Percentiles rank a stretch among this genome's conserved stretches.
Evolutionary conservation across 2,888 invertebrate species (phyloP).

Genomic region (Tachina fera): DNA sequence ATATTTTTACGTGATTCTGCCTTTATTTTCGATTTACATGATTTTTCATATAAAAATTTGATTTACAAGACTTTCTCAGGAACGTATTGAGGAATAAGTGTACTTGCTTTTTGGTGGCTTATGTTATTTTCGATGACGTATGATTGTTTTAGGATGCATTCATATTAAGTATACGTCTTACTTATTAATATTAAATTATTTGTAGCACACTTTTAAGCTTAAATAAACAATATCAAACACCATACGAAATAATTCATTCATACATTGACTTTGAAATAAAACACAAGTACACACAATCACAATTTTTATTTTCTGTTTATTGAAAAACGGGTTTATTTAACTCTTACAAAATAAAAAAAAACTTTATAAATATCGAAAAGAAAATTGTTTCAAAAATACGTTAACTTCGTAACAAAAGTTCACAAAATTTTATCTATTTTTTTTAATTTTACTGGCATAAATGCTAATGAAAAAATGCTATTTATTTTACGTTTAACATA

Average conservation of each 20-base stretch:
- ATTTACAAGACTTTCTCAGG: too few species aligned
- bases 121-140: neutral
- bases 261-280: too few species aligned
- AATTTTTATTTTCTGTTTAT: neutral
- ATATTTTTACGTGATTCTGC: too few species aligned
- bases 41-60: too few species aligned
- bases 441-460: slow-evolving; percentile 56
- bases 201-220: neutral
- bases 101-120: too few species aligned
- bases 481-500: slow-evolving; percentile 23
- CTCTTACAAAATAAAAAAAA: neutral
- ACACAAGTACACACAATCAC: neutral
- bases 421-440: neutral
- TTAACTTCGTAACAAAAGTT: neutral
- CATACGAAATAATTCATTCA: too few species aligned
- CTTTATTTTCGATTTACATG: too few species aligned
- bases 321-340: neutral
- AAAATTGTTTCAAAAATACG: neutral
- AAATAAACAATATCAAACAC: too few species aligned
- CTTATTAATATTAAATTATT: neutral
- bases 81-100: too few species aligned
- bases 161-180: slow-evolving; percentile 9
- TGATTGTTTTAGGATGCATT: neutral
- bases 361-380: neutral
- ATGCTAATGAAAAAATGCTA: slow-evolving; percentile 70